Conservation (phyloP, 2,797 vertebrate genomes). For the Taeniopygia guttata region DNA sequence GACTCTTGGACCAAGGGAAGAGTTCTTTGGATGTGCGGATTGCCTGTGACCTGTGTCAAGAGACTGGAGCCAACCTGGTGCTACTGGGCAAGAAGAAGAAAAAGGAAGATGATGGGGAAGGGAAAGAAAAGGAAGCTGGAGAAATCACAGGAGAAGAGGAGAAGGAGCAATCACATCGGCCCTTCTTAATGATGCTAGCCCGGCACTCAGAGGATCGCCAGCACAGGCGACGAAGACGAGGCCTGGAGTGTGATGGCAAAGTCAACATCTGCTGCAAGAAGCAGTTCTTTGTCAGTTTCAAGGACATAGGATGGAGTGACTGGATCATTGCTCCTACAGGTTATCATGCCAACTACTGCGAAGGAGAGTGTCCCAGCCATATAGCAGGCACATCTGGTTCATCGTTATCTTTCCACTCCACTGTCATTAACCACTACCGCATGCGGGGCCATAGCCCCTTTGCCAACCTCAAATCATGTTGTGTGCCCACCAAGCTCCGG, state of each 20-base stretch:
- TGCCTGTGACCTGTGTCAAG: conserved; percentile 88
- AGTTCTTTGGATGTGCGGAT: conserved; percentile 83
- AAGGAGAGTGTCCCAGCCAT: conserved; percentile 95
- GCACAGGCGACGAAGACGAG: conserved; percentile 84
- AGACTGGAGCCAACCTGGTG: conserved; percentile 84
- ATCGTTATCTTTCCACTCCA: conserved; percentile 94
- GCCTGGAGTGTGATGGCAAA: conserved; percentile 95
- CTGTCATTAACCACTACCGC: conserved; percentile 97
- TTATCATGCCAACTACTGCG: conserved; percentile 97
- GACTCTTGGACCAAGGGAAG: conserved; percentile 80
- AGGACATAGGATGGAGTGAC: conserved; percentile 89
- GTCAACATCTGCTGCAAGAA: conserved; percentile 96
- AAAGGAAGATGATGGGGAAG: conserved; percentile 79
- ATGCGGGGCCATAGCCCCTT: conserved; percentile 93
- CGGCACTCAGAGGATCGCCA: conserved; percentile 82
- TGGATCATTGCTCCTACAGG: conserved; percentile 87
- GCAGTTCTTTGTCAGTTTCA: conserved; percentile 96
- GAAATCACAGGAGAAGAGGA: conserved; percentile 77
- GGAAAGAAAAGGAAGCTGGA: conserved; percentile 71
- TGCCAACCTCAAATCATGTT: conserved; percentile 93
- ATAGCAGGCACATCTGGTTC: conserved; percentile 92
- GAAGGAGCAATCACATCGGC: conserved; percentile 91
- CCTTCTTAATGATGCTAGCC: conserved; percentile 94
- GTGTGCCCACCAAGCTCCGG: conserved; percentile 92
- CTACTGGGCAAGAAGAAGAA: conserved; percentile 83